phyloP scores from a whole-genome alignment of 1,140 invertebrate species.

The Leptopilina boulardi region DNA sequence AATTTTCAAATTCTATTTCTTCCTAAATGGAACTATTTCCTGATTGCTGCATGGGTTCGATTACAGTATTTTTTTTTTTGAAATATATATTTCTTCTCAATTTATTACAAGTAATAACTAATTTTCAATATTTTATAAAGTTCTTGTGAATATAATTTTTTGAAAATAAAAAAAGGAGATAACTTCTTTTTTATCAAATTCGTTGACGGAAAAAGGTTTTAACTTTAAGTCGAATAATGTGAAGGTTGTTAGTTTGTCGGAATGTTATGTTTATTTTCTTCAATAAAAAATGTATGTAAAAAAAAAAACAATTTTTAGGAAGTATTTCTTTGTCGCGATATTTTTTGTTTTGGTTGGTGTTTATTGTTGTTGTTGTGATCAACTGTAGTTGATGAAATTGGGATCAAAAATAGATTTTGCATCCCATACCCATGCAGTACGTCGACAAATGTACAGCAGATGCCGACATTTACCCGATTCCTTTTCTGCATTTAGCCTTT shows the following conservation, averaged over 20 bases:
- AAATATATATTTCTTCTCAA: constrained; percentile 32
- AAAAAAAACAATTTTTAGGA: not conserved
- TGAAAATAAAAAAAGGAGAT: not conserved
- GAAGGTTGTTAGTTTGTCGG: constrained; percentile 37
- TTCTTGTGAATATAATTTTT: not conserved
- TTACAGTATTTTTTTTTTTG: constrained; percentile 19
- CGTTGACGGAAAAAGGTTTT: not conserved
- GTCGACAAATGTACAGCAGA: constrained; percentile 50
- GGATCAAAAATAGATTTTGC: constrained; percentile 23
- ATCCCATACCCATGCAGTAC: constrained; percentile 30
- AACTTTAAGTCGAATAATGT: not conserved
- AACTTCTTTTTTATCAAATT: not conserved
- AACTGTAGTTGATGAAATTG: not conserved
- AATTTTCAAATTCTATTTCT: constrained; percentile 55
- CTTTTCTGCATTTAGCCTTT: not conserved
- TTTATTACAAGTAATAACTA: too few species aligned
- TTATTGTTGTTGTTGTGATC: too few species aligned
- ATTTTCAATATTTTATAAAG: too few species aligned
- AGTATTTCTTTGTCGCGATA: constrained; percentile 19
- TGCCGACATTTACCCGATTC: constrained; percentile 39
- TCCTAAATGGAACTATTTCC: constrained; percentile 44
- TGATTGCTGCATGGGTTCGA: constrained; percentile 47
- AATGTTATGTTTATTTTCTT: not conserved
- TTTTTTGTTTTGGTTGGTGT: not conserved
- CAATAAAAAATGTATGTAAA: not conserved